These are phyloP conservation scores for Ladona fulva DNA, from an alignment of 1,140 invertebrate species.

Conservation along the genomic window DNA sequence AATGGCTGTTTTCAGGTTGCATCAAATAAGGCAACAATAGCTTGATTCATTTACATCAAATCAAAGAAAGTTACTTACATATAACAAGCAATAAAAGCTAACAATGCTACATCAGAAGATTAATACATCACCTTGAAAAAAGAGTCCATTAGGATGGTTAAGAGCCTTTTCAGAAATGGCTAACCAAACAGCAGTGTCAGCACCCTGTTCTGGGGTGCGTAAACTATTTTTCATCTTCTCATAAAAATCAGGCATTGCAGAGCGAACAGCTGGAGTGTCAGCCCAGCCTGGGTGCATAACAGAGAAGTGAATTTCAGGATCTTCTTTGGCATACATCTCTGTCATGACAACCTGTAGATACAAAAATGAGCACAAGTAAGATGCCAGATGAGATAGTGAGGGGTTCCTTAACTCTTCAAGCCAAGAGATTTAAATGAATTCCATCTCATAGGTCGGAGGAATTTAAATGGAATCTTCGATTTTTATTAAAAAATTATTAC, in stretches of 20 bases:
- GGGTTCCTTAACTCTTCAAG: no score
- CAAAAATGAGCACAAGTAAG: no score
- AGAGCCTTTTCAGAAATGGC: slow-evolving; percentile 36
- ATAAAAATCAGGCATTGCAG: slow-evolving; percentile 41
- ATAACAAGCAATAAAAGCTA: not conserved
- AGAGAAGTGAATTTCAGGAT: slow-evolving; percentile 40
- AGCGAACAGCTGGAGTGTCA: slow-evolving; percentile 39
- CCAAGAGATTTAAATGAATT: no score
- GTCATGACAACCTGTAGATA: slow-evolving; percentile 33
- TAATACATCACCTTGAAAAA: slow-evolving; percentile 37
- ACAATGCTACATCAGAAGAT: not conserved
- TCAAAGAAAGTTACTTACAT: not conserved
- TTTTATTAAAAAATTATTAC: no score
- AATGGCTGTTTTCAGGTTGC: not conserved
- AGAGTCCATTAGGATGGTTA: slow-evolving; percentile 34
- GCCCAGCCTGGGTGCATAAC: slow-evolving; percentile 46
- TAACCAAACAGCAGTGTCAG: slow-evolving; percentile 44
- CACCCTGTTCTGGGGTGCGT: slow-evolving; percentile 38
- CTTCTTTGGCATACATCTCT: slow-evolving; percentile 36
- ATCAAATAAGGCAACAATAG: not conserved
- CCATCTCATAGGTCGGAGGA: no score
- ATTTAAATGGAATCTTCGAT: no score
- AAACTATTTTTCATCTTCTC: slow-evolving; percentile 39
- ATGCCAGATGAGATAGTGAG: no score
- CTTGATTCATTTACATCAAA: not conserved